Evolutionary conservation across 2,113 vertebrate species (phyloP), one percentile per base, ranked within the genome.

Genomic region (Psettodes erumei): DNA sequence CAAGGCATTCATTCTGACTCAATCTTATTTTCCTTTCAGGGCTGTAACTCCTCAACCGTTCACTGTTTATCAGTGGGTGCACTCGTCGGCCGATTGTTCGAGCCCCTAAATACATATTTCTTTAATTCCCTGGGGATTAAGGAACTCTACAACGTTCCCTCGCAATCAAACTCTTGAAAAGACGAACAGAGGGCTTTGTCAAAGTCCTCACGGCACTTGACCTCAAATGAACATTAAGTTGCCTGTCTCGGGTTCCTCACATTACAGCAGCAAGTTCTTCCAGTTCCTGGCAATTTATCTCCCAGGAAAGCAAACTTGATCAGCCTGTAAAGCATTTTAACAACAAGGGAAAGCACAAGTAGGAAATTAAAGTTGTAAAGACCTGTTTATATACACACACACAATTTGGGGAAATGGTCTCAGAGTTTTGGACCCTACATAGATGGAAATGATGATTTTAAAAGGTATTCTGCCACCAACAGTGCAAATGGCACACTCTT

Each of bases 51-150:
- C 77, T 90, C 75, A 89, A 83, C 80, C 84, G 40, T 88, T 86
- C 53, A 79, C 77, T 80, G 56, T 89, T 91, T 86, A 93, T 91
- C 83, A 33, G 81, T 71, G 77, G 79, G 69, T 77, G 83, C 86
- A 84, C 83, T 75, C 58, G 75, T 70, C 11, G 12, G 38, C 15
- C 73, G 71, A 90, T 85, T 83, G 85, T 91, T 83, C 80, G 85
- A 86, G 76, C 61, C 78, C 76, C 59, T 86, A 83, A 86, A 86
- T 76, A 70, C 85, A 86, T 67, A 82, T 81, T 88, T 86, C 81
- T 88, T 90, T 89, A 93, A 89, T 90, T 91, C 86, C 82, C 55
- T 4, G 21, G 35, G 85, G 85, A 90, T 93, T 90, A 92, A 84
- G 67, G 75, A 86, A 85, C 77, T 76, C 68, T 81, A 86, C 75